Percentiles rank a stretch among this genome's conserved stretches.
These are phyloP conservation scores for rabbit (Oryctolagus cuniculus) DNA, from an alignment of 2,113 vertebrate genomes.

Conservation along the genomic window DNA sequence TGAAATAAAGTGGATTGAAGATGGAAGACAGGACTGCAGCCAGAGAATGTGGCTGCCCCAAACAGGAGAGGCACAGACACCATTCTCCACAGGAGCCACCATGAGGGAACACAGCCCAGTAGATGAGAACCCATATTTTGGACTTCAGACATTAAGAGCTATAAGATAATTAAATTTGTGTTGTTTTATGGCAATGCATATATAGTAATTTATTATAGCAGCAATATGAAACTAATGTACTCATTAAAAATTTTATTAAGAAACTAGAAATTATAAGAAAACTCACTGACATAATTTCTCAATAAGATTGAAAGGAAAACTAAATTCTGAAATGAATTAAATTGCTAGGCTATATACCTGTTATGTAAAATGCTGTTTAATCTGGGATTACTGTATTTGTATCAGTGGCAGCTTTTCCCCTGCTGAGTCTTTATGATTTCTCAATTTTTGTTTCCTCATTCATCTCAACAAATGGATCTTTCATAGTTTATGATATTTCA, in stretches of 20 bases:
- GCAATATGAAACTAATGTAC: not conserved
- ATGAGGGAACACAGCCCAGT: not conserved
- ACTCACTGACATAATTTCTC: not conserved
- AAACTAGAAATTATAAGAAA: not conserved
- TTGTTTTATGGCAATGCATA: not conserved
- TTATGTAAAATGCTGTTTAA: not conserved
- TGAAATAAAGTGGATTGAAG: not conserved
- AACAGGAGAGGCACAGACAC: not conserved
- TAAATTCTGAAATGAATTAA: constrained; percentile 6
- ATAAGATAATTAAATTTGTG: not conserved
- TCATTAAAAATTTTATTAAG: not conserved
- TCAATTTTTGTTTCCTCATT: not conserved
- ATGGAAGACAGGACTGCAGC: accelerated
- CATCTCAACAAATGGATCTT: not conserved
- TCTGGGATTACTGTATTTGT: not conserved
- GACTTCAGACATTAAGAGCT: not conserved
- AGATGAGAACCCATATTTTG: not conserved
- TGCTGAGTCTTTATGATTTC: not conserved
- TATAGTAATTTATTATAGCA: not conserved
- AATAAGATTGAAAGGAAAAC: not conserved
- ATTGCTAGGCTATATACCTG: not conserved
- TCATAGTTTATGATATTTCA: not conserved
- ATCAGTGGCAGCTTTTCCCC: not conserved
- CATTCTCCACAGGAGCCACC: not conserved
- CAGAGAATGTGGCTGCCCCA: accelerated